Evolutionary conservation across 2,888 invertebrate genomes (phyloP).

Genomic region (Amiota mariae): DNA sequence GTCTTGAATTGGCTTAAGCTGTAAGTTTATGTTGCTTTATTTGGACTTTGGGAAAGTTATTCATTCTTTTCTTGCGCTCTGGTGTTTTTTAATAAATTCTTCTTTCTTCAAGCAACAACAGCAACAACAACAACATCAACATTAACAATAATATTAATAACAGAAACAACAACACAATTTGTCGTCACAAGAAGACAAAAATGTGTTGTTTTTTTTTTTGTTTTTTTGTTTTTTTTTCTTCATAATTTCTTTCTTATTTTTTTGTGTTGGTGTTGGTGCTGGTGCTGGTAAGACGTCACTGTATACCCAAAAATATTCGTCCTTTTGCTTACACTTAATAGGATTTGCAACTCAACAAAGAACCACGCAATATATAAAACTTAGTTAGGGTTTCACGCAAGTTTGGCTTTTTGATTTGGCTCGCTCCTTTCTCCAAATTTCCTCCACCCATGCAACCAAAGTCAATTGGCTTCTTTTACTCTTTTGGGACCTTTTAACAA

Average conservation of each 20-base stretch:
- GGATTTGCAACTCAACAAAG: slow-evolving; percentile 10
- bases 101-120: too few species aligned
- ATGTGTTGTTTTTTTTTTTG: slow-evolving; percentile 43
- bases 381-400: slow-evolving; percentile 16
- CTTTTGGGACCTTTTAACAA: slow-evolving; percentile 61
- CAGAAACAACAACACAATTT: slow-evolving; percentile 27
- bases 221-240: too few species aligned
- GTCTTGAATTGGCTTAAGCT: background rate
- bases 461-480: slow-evolving; percentile 39
- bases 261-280: background rate
- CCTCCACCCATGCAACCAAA: too few species aligned
- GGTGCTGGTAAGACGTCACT: too few species aligned
- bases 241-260: slow-evolving; percentile 42
- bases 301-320: too few species aligned
- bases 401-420: slow-evolving; percentile 25
- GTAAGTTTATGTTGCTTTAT: slow-evolving; percentile 21
- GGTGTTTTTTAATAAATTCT: too few species aligned
- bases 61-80: background rate
- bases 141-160: slow-evolving; percentile 34
- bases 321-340: slow-evolving; percentile 42
- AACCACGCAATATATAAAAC: background rate
- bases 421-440: slow-evolving; percentile 37
- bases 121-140: slow-evolving; percentile 14
- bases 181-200: too few species aligned
- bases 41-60: slow-evolving; percentile 4